Base-by-base conservation (phyloP, 1,140 invertebrate genomes). In the Plutomurus gul region DNA sequence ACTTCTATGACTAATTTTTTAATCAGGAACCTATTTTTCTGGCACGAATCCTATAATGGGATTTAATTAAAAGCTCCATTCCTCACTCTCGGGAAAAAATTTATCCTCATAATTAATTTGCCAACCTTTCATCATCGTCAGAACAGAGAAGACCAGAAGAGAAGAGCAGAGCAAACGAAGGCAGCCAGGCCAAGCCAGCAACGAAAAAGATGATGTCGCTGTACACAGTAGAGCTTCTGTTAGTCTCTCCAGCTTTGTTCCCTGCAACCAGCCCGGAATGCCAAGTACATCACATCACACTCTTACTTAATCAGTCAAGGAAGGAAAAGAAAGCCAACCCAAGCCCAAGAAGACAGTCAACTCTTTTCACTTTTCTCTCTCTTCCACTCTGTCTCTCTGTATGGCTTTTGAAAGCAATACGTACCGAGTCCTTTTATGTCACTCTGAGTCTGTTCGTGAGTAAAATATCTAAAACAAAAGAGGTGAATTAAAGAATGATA, bases 1-100 rank as follows among this genome's bases (percentile, higher is more conserved):
- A 25, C 25, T 36, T 77, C 79, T 81, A 81, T 76, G 80, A 82
- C 83, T 84, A 84, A 84, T 84, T 84, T 82, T 84, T 84, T 84
- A 84, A 84, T 84, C 83, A 84, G 83, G 79, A 83, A 81, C 81
- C 81, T 82, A 84, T 84, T 84, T 84, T 84, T 84, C 83, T 84
- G 83, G 81, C 81, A 82, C 80, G 79, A 84, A 81, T 82, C 83
- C 78, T 84, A 84, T 84, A 84, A 84, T 82, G 79, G 81, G 83
- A 84, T 84, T 84, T 84, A 84, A 84, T 84, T 84, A 84, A 84
- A 84, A 84, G 83, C 83, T 79, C 76, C 78, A 81, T 81, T 79
- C 77, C 81, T 82, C 77, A 77, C 79, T 74, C 72, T 79, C 73
- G 60, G 51, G 81, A 76, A 78, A 82, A 84, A 82, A 84, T 76